phyloP scores from a whole-genome alignment of 2,888 invertebrate species.

The Xanthorhoe designata region DNA sequence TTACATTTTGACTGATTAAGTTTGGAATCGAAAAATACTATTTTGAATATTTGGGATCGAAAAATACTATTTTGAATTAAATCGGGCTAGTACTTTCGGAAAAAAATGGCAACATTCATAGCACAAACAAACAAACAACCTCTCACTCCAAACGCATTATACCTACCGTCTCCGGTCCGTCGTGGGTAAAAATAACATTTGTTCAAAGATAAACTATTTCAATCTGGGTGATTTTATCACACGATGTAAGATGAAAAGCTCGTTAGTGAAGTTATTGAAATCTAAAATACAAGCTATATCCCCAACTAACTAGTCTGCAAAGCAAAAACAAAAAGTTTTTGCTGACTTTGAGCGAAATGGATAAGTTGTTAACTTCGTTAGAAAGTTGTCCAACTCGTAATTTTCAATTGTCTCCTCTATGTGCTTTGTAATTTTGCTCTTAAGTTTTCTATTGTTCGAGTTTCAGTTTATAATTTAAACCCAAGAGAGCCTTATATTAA shows the following conservation, averaged over 20 bases:
- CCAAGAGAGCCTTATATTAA: neutral
- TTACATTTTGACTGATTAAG: slow-evolving; percentile 38
- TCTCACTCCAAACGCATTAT: no score
- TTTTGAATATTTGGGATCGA: slow-evolving; percentile 22
- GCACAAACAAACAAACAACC: no score
- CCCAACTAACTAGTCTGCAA: slow-evolving; percentile 10
- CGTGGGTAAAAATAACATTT: neutral
- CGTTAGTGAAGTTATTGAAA: neutral
- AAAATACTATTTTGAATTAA: slow-evolving; percentile 1
- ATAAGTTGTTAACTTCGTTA: slow-evolving; percentile 28
- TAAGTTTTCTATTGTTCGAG: slow-evolving; percentile 22
- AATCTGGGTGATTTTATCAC: neutral
- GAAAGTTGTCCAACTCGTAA: slow-evolving; percentile 37
- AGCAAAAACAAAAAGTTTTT: slow-evolving; percentile 24
- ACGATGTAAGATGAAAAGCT: neutral
- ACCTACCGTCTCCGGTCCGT: no score
- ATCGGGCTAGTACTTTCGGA: no score
- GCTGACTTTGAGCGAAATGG: slow-evolving; percentile 32
- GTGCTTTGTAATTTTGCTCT: slow-evolving; percentile 23
- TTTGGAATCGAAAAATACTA: slow-evolving; percentile 15
- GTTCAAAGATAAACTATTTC: neutral
- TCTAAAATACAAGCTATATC: neutral
- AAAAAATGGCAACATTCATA: no score
- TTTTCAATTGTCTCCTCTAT: slow-evolving; percentile 38
- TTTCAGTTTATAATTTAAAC: neutral